Evolutionary conservation across 2,113 vertebrate species (phyloP), one percentile per base, ranked within the genome.

Genomic region (Diadophis punctatus): DNA sequence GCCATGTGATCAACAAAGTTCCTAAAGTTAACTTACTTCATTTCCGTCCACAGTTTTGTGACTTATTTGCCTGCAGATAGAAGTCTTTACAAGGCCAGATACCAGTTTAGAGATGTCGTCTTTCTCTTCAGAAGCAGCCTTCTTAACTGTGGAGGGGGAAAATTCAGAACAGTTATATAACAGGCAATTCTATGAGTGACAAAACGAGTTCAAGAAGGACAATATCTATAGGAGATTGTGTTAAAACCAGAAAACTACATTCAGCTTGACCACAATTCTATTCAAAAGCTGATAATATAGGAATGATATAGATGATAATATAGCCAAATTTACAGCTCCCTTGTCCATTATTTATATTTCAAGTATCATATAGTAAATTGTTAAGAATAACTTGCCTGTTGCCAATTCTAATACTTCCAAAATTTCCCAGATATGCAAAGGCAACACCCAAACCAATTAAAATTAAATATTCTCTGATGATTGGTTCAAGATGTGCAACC

Each of bases 101-200:
- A 99, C 99, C 95, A 99, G 97, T 94, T 98, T 98, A 86, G 99
- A 99, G 95, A 99, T 97, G 16, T 99, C 98, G 3, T 99, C 99
- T 91, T 96, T 98, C 56, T 99, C 99, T 93, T 99, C 98, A 0
- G 90, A 97, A 25, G 98, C 95, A 58, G 93, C 97, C 91, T 98
- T 99, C 95, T 99, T 99, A 95, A 96, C 99, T 99, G 55, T 86
- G 30, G 1, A 23, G 18, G 56, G 43, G 60, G 2, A 53, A 16
- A 34, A 56, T 39, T 22, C 74, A 80, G 34, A 90, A 11, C 0
- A 49, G 52, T 96, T 16, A 2, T 43, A 58, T 92, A 12, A 93
- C 39, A 55, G 1, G 0, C 3, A 34, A 68, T 86, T 8, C 22
- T 39, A 10, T n/a, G 1, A 56, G n/a, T 7, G 55, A 18, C 74